Evolutionary conservation across 92 coral and sea anemone species (phyloP).

Genomic region (Blastomussa wellsi): DNA sequence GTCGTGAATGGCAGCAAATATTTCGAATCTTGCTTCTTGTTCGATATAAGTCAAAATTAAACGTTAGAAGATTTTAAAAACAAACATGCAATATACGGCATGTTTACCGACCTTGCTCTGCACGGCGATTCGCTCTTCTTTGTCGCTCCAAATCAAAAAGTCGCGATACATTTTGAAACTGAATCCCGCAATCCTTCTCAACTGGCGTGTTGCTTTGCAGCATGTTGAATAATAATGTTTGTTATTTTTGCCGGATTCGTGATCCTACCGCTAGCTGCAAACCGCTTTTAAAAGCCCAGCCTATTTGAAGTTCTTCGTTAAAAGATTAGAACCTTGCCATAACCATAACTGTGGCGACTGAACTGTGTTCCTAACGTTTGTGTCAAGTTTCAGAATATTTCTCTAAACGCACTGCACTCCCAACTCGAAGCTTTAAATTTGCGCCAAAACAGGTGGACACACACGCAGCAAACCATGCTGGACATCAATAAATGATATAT

Average conservation of each 20-base stretch:
- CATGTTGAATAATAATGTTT: conserved; percentile 1
- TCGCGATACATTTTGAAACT: not conserved
- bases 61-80: conserved; percentile 1
- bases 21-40: not conserved
- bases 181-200: not conserved
- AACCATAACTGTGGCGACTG: not conserved
- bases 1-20: not conserved
- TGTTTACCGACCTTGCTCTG: conserved; percentile 23
- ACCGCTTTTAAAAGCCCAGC: not conserved
- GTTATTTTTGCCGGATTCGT: not conserved
- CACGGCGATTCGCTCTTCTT: conserved; percentile 21
- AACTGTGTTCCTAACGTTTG: not conserved
- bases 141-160: conserved; percentile 42
- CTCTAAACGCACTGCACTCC: not conserved
- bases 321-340: not conserved
- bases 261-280: not conserved
- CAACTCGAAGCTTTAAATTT: not conserved
- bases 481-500: conserved; percentile 17
- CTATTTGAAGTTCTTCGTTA: not conserved
- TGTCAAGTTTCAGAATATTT: not conserved
- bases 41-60: conserved; percentile 4
- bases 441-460: conserved; percentile 9
- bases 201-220: not conserved
- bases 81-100: not conserved
- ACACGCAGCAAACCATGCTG: too few species aligned